Base-by-base conservation (phyloP, 2,113 vertebrate species). In the Puffinus mauretanicus region DNA sequence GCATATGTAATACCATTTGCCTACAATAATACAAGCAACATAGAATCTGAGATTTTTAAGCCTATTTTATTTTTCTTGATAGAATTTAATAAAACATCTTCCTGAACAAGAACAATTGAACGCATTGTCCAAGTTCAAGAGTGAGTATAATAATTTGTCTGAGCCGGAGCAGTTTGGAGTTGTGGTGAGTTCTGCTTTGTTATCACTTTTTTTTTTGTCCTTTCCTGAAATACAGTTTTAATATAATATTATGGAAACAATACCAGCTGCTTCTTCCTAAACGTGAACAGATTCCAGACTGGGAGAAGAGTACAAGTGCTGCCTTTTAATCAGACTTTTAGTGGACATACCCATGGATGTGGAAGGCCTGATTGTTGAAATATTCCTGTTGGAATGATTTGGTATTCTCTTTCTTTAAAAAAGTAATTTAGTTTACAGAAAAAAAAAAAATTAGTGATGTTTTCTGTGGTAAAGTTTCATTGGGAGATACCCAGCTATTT, bases 121-220 rank as follows among this genome's bases (percentile, higher is more conserved):
- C 61, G 96, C 98, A 11, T 94, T 99, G 97, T 98, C 98, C 80
- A 99, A 98, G 80, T 99, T 98, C 91, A 98, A 98, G 97, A 98
- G 80, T 1, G 99, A 99, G 69, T 99, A 99, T 86, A 92, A 97
- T 82, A 98, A 97, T 97, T 98, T 99, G 75, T 99, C 99, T 76
- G 99, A 99, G 93, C 99, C 99, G 1, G 99, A 99, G 92, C 99
- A 99, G 96, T 99, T 99, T 97, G 99, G 99, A 71, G 98, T 99
- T 94, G 98, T 99, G 98, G 99, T 99, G 93, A 99, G 99, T 99
- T 82, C 18, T 11, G 14, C 27, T 87, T 78, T 78, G 26, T 76
- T 88, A 13, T 46, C 20, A 7, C 7, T 44, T 16, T 34, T 24
- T 62, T 52, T 62, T 52, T 52, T 32, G 4, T 72, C 12, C 5